Percentiles rank a stretch among this genome's conserved stretches.
phyloP scores from a whole-genome alignment of 2,888 invertebrate species.

The Barypeithes pellucidus region DNA sequence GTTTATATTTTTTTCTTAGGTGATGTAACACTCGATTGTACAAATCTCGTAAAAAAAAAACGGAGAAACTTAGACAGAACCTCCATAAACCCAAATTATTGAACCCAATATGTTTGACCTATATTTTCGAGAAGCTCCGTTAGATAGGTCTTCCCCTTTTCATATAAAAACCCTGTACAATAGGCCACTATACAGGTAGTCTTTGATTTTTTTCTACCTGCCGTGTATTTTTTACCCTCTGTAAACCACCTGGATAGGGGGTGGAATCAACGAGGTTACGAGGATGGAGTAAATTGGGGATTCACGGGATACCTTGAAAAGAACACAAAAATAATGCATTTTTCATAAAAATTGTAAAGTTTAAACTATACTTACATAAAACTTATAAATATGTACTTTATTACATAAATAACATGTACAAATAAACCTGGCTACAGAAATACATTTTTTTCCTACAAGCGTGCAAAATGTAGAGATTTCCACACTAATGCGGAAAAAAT shows the following conservation, averaged over 20 bases:
- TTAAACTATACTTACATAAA: too few relatives aligned
- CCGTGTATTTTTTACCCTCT: slow-evolving; percentile 33
- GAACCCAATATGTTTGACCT: slow-evolving; percentile 43
- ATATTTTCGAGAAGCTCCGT: slow-evolving; percentile 41
- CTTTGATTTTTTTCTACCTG: slow-evolving; percentile 49
- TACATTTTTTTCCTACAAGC: too few relatives aligned
- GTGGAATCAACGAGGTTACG: slow-evolving; percentile 31
- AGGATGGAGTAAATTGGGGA: background rate
- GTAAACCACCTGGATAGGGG: slow-evolving; percentile 32
- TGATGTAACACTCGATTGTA: background rate
- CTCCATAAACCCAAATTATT: slow-evolving; percentile 23
- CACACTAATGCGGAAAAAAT: too few relatives aligned
- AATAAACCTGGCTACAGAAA: too few relatives aligned
- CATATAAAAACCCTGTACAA: slow-evolving; percentile 44
- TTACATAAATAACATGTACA: too few relatives aligned
- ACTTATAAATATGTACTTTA: too few relatives aligned
- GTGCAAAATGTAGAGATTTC: too few relatives aligned
- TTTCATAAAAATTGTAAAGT: too few relatives aligned
- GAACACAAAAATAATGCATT: too few relatives aligned
- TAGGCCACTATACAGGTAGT: slow-evolving; percentile 44
- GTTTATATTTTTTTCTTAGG: background rate
- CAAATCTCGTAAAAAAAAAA: background rate
- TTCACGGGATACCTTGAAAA: background rate
- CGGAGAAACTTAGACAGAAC: slow-evolving; percentile 4
- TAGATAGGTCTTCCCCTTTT: slow-evolving; percentile 42